Conservation (phyloP, 2,113 vertebrate genomes). For the Pachypanchax playfairii region DNA sequence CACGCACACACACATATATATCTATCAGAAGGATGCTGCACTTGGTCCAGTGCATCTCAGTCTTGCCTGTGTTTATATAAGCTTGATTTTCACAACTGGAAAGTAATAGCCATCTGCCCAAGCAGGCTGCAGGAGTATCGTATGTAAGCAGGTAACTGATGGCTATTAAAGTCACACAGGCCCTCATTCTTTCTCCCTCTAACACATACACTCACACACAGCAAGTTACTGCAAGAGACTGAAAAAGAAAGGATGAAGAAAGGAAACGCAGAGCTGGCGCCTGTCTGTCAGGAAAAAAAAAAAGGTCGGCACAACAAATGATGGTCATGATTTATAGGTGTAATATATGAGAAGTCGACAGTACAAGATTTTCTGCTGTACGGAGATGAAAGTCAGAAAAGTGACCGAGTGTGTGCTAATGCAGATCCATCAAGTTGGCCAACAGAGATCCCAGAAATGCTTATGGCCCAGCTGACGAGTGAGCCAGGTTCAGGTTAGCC, state of each 20-base stretch:
- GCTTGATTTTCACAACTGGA: constrained; percentile 81
- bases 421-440: constrained; percentile 11
- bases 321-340: constrained; percentile 55
- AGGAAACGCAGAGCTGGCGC: constrained; percentile 60
- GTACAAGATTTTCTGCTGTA: constrained; percentile 6
- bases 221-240: constrained; percentile 35
- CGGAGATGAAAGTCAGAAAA: constrained; percentile 6
- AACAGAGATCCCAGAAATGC: constrained; percentile 22
- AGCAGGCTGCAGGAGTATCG: constrained; percentile 72
- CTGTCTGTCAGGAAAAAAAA: constrained; percentile 43
- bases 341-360: constrained; percentile 40
- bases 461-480: constrained; percentile 38
- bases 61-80: constrained; percentile 75
- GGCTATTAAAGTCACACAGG: constrained; percentile 75
- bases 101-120: constrained; percentile 80
- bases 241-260: constrained; percentile 35
- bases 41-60: constrained; percentile 66
- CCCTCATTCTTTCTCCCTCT: not conserved
- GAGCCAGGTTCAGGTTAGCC: constrained; percentile 43
- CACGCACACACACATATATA: constrained; percentile 38
- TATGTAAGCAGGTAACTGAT: constrained; percentile 77
- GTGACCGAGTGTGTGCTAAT: not conserved
- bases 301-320: constrained; percentile 25
- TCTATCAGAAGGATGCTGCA: constrained; percentile 64
- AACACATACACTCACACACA: constrained; percentile 18